Evolutionary conservation across 1,140 invertebrate species (phyloP), one percentile per base, ranked within the genome.

Genomic region (Dryas iulia): DNA sequence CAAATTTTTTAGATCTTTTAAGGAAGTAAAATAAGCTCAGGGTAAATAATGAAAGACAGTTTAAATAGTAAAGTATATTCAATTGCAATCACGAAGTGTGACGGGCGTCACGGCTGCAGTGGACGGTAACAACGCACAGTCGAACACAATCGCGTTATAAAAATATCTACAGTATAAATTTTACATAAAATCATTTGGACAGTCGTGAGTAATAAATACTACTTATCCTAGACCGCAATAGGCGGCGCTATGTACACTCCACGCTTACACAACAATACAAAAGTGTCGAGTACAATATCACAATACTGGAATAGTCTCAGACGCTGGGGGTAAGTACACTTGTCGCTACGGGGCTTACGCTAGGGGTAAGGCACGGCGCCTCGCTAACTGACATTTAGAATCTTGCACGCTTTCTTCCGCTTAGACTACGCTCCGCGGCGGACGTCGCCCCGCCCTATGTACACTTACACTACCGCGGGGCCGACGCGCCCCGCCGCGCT

Each of bases 81-180:
- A 66, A 73, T 71, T 77, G 52, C 47, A 66, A 60, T 74, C 65
- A 67, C 56, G 30, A 58, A 59, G 59, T 66, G 47, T 21, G 14
- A 39, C 33, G 39, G n/a, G 8, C 39, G 39, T 47, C 2, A 47
- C 39, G 21, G 39, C 39, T 47, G 39, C 58, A 65, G 63, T 74
- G 76, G 76, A 78, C 76, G 76, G 73, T 75, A 75, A 75, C 73
- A 77, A 71, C 69, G 70, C 64, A 67, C 39, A 21, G 39, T 21
- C 61, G 12, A 61, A 52, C 35, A n/a, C 56, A 25, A 35, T 67
- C 21, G 3, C 24, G 28, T 39, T 54, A 62, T 69, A 23, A 54
- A 28, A 18, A 59, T 56, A 59, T 59, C 33, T 66, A 47, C 24
- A 66, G 14, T 56, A 47, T 33, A 66, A 30, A 35, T n/a, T 59